Percentiles rank a stretch among this genome's conserved stretches.
Evolutionary conservation across 2,113 vertebrate species (phyloP).

Genomic region (Atractosteus spatula): DNA sequence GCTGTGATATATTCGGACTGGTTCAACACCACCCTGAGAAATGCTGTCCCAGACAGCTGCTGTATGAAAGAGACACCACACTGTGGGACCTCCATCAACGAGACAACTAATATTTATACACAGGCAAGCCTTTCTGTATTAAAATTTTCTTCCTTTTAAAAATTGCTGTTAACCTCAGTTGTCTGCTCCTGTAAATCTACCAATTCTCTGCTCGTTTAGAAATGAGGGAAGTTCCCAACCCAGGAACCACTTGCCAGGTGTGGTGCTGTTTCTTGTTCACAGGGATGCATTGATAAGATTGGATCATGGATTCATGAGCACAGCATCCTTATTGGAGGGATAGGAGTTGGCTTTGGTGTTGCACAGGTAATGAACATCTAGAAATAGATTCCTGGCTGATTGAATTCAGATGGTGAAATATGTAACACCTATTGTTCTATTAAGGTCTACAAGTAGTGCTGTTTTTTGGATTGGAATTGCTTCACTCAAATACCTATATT

Average conservation of each 20-base stretch:
- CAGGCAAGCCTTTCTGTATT: neutral
- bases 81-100: neutral
- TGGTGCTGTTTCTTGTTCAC: too few relatives aligned
- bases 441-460: too few relatives aligned
- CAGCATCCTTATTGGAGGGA: constrained; percentile 12
- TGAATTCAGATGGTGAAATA: neutral
- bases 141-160: too few relatives aligned
- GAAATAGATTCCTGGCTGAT: neutral
- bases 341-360: constrained; percentile 18
- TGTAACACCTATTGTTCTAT: too few relatives aligned
- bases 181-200: too few relatives aligned
- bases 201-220: too few relatives aligned
- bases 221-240: too few relatives aligned
- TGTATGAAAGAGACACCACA: constrained; percentile 19
- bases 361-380: constrained; percentile 16
- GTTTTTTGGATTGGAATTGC: too few relatives aligned
- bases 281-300: neutral
- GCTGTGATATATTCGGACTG: constrained; percentile 27
- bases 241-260: too few relatives aligned
- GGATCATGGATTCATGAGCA: constrained; percentile 24
- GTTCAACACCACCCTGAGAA: constrained; percentile 19
- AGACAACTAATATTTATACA: neutral
- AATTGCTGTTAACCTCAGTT: too few relatives aligned
- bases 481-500: too few relatives aligned
- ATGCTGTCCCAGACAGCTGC: constrained; percentile 38